These are phyloP conservation scores for Megaptera novaeangliae DNA, from an alignment of 2,113 vertebrate genomes.

Conservation along the genomic window DNA sequence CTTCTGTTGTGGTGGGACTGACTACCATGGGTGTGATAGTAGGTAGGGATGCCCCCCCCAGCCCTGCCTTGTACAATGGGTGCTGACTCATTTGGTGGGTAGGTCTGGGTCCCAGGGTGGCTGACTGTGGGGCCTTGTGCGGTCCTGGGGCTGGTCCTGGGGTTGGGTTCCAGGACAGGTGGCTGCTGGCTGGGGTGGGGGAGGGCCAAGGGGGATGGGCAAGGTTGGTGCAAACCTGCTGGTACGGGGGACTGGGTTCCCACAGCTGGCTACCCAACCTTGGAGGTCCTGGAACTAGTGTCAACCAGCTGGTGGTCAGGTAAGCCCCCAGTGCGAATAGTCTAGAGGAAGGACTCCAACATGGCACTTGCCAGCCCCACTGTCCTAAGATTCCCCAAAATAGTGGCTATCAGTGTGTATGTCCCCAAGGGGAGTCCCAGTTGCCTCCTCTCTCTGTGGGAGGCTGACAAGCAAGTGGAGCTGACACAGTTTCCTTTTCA, in stretches of 20 bases:
- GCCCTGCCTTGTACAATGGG: neutral
- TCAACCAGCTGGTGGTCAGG: neutral
- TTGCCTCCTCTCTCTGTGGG: neutral
- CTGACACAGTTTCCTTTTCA: neutral
- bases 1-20: neutral
- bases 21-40: neutral
- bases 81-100: neutral
- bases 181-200: neutral
- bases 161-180: too few relatives aligned
- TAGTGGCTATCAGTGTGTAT: neutral
- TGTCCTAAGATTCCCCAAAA: neutral
- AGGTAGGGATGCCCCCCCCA: rapidly evolving
- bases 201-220: neutral
- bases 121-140: neutral
- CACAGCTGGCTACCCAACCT: neutral
- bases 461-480: neutral
- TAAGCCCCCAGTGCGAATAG: neutral
- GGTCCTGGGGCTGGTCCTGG: neutral
- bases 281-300: neutral
- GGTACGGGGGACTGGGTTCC: neutral
- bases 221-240: neutral
- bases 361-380: neutral
- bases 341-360: neutral
- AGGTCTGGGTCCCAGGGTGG: neutral
- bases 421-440: neutral